These are phyloP conservation scores for Idris sp. DNA, from an alignment of 1,140 invertebrate genomes.

Conservation along the genomic window DNA sequence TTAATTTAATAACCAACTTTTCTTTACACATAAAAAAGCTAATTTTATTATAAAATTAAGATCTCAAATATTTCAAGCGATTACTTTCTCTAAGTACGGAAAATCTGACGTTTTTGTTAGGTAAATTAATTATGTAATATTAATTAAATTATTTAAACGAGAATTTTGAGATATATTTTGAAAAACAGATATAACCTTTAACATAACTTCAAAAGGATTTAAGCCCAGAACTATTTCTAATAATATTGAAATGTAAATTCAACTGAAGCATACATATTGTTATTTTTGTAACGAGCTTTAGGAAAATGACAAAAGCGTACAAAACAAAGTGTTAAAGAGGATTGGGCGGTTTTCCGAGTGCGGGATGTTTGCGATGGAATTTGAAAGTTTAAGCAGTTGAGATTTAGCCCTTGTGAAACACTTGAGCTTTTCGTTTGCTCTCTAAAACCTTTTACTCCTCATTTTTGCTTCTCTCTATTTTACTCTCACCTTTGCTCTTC, in stretches of 20 bases:
- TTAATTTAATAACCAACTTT: no score
- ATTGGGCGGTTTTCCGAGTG: conserved; percentile 47
- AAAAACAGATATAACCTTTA: conserved; percentile 17
- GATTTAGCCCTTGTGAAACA: conserved; percentile 60
- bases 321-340: conserved; percentile 52
- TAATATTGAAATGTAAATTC: conserved; percentile 33
- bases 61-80: no score
- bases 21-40: no score
- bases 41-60: no score
- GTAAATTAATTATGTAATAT: no score
- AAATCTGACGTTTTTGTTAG: no score
- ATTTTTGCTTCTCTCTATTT: conserved; percentile 52
- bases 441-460: conserved; percentile 58
- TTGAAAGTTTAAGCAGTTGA: conserved; percentile 60
- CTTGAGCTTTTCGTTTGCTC: conserved; percentile 62
- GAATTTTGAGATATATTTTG: background rate
- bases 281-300: conserved; percentile 43
- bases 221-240: conserved; percentile 6
- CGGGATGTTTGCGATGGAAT: conserved; percentile 60
- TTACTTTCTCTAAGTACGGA: no score
- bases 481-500: conserved; percentile 39
- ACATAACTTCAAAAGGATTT: conserved; percentile 15
- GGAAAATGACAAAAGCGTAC: conserved; percentile 28
- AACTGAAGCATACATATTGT: conserved; percentile 23
- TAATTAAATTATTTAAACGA: no score